These are phyloP conservation scores for Acronicta psi DNA, from an alignment of 2,888 invertebrate genomes.

Conservation along the genomic window DNA sequence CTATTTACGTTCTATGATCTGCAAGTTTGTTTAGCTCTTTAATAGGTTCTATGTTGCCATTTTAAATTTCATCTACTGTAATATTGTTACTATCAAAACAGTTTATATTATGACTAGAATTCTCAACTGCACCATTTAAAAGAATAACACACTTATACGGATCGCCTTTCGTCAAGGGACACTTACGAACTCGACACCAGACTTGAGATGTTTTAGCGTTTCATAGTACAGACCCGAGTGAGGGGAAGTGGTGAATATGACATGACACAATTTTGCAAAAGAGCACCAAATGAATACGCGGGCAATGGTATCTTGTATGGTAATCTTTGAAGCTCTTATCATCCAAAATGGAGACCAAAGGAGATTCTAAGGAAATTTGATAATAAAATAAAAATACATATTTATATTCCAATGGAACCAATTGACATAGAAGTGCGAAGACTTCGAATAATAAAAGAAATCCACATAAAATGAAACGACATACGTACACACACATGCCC, in stretches of 20 bases:
- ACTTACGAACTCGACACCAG: slow-evolving; percentile 56
- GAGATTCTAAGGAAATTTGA: slow-evolving; percentile 41
- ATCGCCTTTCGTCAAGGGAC: slow-evolving; percentile 49
- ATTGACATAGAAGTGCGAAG: slow-evolving; percentile 7
- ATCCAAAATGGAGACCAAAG: slow-evolving; percentile 16
- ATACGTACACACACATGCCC: background rate
- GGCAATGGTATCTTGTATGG: slow-evolving; percentile 33
- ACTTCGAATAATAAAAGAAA: slow-evolving; percentile 4
- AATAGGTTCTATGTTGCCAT: too few species aligned
- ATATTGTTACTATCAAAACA: background rate
- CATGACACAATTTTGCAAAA: slow-evolving; percentile 59
- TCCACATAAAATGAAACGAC: slow-evolving; percentile 15
- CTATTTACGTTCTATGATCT: too few species aligned
- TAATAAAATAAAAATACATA: slow-evolving; percentile 30
- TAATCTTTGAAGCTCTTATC: slow-evolving; percentile 39
- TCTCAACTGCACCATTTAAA: slow-evolving; percentile 57
- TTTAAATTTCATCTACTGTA: too few species aligned
- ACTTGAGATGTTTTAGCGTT: slow-evolving; percentile 60
- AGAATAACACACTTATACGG: slow-evolving; percentile 55
- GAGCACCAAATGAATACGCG: slow-evolving; percentile 41
- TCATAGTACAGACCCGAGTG: slow-evolving; percentile 43
- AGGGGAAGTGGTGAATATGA: slow-evolving; percentile 52
- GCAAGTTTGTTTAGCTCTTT: too few species aligned
- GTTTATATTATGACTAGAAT: slow-evolving; percentile 16
- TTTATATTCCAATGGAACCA: slow-evolving; percentile 30